These are phyloP conservation scores for Tyto alba DNA, from an alignment of 2,113 vertebrate species.

Conservation along the genomic window DNA sequence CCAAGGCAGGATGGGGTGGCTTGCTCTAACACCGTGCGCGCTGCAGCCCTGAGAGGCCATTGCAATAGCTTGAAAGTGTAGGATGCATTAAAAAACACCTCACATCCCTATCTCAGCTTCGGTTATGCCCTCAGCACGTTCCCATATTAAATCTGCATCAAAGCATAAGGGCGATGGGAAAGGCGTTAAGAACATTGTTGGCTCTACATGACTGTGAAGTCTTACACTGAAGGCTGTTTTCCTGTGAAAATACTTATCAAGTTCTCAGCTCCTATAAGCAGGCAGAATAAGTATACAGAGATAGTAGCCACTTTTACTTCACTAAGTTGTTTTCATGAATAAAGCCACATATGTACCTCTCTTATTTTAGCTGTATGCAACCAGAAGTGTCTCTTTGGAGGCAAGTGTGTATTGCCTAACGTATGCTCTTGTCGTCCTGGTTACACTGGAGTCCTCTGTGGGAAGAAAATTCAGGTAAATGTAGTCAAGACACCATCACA, in stretches of 20 bases:
- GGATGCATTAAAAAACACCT: not conserved
- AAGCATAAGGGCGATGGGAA: not conserved
- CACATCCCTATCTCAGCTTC: not conserved
- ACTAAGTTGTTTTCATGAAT: not conserved
- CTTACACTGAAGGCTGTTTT: not conserved
- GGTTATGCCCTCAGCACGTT: not conserved
- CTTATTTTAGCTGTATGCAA: conserved; percentile 80
- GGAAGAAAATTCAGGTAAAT: conserved; percentile 71
- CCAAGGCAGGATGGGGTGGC: not conserved
- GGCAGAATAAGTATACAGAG: not conserved
- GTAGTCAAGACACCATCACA: not conserved
- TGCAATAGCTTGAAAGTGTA: not conserved
- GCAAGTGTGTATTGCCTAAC: conserved; percentile 80
- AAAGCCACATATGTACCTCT: not conserved
- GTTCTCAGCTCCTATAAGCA: not conserved
- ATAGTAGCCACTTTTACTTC: not conserved
- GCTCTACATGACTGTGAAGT: rapidly evolving
- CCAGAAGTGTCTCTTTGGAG: conserved; percentile 82
- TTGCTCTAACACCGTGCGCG: not conserved
- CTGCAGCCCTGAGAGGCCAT: not conserved
- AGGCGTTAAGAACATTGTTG: not conserved
- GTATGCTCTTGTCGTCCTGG: conserved; percentile 82
- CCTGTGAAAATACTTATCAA: not conserved
- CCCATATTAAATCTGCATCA: not conserved
- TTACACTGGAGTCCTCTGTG: conserved; percentile 79